Conservation (phyloP, 2,113 vertebrate species). For the Mesitornis unicolor region DNA sequence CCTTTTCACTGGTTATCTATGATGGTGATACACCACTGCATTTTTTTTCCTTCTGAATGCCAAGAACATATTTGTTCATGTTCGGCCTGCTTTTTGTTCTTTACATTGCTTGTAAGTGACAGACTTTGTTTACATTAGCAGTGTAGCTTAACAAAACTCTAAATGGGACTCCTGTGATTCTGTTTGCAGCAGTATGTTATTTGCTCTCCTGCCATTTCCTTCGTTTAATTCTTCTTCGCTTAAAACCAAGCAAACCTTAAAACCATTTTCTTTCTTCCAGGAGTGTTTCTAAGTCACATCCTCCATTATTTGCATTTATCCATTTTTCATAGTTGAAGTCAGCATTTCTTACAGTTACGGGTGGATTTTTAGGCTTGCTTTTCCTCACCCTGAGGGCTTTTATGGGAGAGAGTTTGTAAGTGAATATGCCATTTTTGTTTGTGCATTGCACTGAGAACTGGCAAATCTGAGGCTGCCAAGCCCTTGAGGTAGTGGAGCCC, state of each 20-base stretch:
- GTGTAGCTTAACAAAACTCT: neutral
- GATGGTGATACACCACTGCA: neutral
- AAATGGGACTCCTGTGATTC: neutral
- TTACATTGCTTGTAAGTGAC: neutral
- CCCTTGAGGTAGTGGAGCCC: rapidly evolving
- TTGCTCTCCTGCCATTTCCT: neutral
- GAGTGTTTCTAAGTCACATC: neutral
- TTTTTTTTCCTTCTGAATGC: neutral
- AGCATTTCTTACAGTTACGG: neutral
- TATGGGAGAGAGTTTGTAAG: neutral
- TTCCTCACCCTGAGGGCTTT: neutral
- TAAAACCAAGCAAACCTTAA: neutral
- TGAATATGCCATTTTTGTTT: neutral
- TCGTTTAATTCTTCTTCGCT: neutral
- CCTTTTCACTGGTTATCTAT: neutral
- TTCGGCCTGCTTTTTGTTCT: neutral
- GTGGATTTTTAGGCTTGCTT: neutral
- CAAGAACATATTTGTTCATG: neutral
- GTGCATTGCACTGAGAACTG: rapidly evolving
- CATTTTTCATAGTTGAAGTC: neutral
- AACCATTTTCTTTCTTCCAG: neutral
- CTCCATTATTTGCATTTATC: neutral
- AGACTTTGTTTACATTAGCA: neutral
- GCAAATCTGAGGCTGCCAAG: neutral
- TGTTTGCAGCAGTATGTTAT: neutral